These are phyloP conservation scores for Tyrannus savana DNA, from an alignment of 2,113 vertebrate species.

Conservation along the genomic window DNA sequence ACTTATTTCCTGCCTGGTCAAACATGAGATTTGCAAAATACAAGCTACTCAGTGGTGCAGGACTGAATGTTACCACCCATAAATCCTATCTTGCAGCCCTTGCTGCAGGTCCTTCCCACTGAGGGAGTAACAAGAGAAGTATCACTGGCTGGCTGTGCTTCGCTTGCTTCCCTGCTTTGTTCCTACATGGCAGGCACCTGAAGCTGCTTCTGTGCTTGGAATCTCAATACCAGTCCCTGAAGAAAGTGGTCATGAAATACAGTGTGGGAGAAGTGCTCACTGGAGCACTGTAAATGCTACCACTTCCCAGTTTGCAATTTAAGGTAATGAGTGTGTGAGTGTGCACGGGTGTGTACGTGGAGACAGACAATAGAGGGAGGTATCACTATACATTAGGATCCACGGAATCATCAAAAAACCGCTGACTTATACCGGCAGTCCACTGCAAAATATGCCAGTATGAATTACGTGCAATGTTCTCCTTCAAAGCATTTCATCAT, in stretches of 20 bases:
- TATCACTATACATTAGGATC: neutral
- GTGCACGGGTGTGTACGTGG: neutral
- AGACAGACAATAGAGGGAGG: neutral
- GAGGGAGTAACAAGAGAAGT: neutral
- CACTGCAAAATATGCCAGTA: neutral
- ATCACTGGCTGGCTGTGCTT: neutral
- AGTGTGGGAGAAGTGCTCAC: neutral
- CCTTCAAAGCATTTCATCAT: neutral
- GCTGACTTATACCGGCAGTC: neutral
- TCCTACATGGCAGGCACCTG: neutral
- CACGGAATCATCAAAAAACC: neutral
- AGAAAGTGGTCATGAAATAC: neutral
- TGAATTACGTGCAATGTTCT: neutral
- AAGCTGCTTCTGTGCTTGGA: neutral
- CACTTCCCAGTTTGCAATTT: neutral
- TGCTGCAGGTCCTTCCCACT: neutral
- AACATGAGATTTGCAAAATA: neutral
- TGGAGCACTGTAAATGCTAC: neutral
- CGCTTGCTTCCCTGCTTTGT: neutral
- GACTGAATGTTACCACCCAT: neutral
- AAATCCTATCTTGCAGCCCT: neutral
- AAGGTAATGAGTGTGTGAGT: neutral
- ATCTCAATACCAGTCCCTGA: neutral
- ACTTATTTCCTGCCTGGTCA: neutral
- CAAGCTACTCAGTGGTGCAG: neutral